These are phyloP conservation scores for Gulo gulo DNA, from an alignment of 2,113 vertebrate species.

Conservation along the genomic window DNA sequence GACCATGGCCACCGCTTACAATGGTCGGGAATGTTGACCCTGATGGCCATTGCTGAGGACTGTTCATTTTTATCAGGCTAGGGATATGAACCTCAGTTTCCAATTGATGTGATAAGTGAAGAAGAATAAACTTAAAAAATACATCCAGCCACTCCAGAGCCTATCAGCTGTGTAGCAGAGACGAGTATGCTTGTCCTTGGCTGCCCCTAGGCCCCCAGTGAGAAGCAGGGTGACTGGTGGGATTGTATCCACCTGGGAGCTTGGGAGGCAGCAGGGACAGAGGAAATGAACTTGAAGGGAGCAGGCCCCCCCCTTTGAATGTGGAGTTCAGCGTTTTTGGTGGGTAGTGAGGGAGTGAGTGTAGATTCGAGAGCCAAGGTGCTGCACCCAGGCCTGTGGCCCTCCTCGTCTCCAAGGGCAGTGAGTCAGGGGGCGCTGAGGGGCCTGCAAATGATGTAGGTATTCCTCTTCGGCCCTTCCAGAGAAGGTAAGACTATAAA, in stretches of 20 bases:
- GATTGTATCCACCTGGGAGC: neutral
- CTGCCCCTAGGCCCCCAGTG: neutral
- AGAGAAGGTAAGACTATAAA: neutral
- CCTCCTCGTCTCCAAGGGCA: neutral
- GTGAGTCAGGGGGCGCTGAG: neutral
- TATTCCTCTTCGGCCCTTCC: neutral
- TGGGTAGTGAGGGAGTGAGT: neutral
- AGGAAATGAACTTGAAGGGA: neutral
- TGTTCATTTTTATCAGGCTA: neutral
- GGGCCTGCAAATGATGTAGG: neutral
- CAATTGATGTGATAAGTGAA: neutral
- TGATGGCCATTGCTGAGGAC: neutral
- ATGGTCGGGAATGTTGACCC: fast-evolving
- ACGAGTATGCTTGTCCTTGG: neutral
- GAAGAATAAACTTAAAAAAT: neutral
- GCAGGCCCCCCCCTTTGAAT: neutral
- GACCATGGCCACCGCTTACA: neutral
- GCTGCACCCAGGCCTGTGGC: neutral
- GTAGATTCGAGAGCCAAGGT: neutral
- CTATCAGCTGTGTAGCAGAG: neutral
- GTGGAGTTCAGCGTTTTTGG: neutral
- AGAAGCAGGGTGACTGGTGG: neutral
- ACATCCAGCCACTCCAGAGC: neutral
- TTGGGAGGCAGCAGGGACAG: neutral
- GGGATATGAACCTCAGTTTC: neutral